A percentile compares a stretch with the other conserved stretches of the same genome.
Conservation (phyloP, 2,113 vertebrate genomes). For the Melanerpes formicivorus region DNA sequence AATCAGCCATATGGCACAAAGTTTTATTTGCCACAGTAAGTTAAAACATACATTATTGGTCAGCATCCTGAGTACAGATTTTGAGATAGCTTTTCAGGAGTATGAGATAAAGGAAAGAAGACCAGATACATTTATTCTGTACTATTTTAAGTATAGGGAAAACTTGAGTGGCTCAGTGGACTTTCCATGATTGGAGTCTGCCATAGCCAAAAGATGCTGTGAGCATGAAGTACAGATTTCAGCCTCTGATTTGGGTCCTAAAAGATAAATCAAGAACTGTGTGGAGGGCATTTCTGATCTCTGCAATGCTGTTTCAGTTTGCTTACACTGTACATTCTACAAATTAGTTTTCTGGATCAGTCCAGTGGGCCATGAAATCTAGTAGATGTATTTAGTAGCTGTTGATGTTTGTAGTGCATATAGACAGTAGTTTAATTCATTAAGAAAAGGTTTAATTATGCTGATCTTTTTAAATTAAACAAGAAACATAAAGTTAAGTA, state of each 20-base stretch:
- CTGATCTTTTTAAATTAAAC: background rate
- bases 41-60: conserved; percentile 70
- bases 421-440: background rate
- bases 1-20: conserved; percentile 93
- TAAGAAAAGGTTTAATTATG: background rate
- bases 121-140: conserved; percentile 19
- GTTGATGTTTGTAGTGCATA: background rate
- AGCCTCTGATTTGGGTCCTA: background rate
- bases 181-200: background rate
- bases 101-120: background rate
- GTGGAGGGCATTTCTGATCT: background rate
- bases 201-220: background rate
- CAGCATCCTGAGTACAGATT: conserved; percentile 74
- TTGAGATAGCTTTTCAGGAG: conserved; percentile 46
- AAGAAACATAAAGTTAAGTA: background rate
- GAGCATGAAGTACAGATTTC: background rate
- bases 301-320: background rate
- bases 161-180: background rate
- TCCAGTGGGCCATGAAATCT: background rate
- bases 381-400: background rate
- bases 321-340: background rate
- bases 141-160: background rate
- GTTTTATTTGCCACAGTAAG: conserved; percentile 82
- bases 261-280: background rate
- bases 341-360: background rate